Evolutionary conservation across 2,113 vertebrate species (phyloP), one percentile per base, ranked within the genome.

Genomic region (Nipponia nippon): DNA sequence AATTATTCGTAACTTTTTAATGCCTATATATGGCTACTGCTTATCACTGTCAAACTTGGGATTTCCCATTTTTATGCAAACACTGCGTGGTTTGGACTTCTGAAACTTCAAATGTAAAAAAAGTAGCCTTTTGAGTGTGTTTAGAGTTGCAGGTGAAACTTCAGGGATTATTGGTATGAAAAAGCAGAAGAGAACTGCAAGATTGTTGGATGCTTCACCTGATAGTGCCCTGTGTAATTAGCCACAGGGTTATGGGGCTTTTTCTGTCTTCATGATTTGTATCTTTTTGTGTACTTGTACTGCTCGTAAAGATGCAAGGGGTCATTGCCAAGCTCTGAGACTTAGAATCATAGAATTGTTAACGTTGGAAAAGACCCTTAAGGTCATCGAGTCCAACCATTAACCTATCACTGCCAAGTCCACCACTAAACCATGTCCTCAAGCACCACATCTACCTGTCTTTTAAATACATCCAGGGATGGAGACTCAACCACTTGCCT

Each of bases 31-130:
- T 62, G 19, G 7, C 16, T 89, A 0, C 10, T 71, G 38, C 10
- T 75, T 87, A 21, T 6, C 13, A 11, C 34, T 55, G 32, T 52
- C 52, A 76, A 19, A 42, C 25, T 23, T 61, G 49, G 22, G 16
- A 34, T 53, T 78, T 58, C 25, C 32, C 2, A 1, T 25, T 29
- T n/a, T 73, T 70, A 4, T 42, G 15, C 8, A 49, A 49, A 46
- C 7, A 22, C 1, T 4, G 0, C 44, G 18, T 2, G 8, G 8
- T 76, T n/a, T 65, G 29, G 55, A 50, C 6, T 72, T 86, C 8
- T 2, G 7, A 71, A 85, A 40, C 3, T 19, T 88, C 3, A 46
- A 2, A 1, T 71, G 7, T 82, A 32, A 72, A 53, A n/a, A 10
- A n/a, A 26, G 7, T 46, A 62, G 22, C 10, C 22, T 84, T 87